Conservation (phyloP, 2,888 invertebrate genomes). For the Pseudolycoriella hygida region DNA sequence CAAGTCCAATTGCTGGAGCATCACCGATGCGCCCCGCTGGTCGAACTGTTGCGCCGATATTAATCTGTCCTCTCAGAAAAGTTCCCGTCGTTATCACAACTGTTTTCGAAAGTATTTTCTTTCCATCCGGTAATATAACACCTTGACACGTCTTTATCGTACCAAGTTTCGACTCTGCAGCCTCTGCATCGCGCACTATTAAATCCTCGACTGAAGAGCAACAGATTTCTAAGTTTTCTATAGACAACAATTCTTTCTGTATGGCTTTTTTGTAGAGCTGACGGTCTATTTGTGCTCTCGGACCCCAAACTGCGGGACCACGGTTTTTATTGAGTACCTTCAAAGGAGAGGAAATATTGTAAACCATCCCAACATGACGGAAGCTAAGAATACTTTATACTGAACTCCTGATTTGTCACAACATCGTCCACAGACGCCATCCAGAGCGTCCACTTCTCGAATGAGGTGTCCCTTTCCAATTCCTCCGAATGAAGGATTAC, state of each 20-base stretch:
- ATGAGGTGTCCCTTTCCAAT: conserved; percentile 82
- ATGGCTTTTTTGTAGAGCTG: conserved; percentile 56
- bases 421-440: conserved; percentile 63
- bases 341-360: too few relatives aligned
- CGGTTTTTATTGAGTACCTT: conserved; percentile 57
- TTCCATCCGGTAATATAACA: conserved; percentile 32
- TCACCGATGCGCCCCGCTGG: conserved; percentile 74
- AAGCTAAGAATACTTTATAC: conserved; percentile 58
- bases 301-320: conserved; percentile 83
- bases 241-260: conserved; percentile 50
- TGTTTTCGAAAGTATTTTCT: conserved; percentile 36
- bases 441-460: conserved; percentile 74
- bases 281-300: conserved; percentile 75
- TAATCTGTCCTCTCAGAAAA: conserved; percentile 70
- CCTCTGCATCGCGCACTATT: neutral
- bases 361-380: too few relatives aligned
- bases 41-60: conserved; percentile 52
- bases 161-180: conserved; percentile 18
- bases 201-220: conserved; percentile 68
- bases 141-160: conserved; percentile 17
- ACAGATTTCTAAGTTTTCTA: conserved; percentile 44
- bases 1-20: conserved; percentile 56
- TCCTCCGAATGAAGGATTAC: conserved; percentile 86
- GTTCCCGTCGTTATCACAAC: conserved; percentile 80
- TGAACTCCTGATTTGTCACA: conserved; percentile 69